Evolutionary conservation across 1,140 invertebrate species (phyloP).

Genomic region (Musca domestica): DNA sequence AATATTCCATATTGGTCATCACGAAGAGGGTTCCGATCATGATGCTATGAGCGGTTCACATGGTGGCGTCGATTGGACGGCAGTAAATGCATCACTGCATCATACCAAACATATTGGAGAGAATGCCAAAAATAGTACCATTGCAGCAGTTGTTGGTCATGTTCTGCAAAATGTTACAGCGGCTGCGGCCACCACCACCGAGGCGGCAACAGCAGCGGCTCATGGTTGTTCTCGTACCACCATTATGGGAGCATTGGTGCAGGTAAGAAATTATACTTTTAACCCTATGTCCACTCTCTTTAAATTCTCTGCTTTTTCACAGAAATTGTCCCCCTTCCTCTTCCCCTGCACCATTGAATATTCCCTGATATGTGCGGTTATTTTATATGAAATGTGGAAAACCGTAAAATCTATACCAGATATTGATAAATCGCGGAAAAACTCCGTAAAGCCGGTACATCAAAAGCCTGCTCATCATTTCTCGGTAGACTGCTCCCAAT

Average conservation of each 20-base stretch:
- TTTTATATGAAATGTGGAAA: constrained; percentile 82
- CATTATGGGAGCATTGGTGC: constrained; percentile 69
- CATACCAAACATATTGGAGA: constrained; percentile 8
- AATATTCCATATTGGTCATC: constrained; percentile 60
- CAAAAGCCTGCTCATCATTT: constrained; percentile 67
- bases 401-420: constrained; percentile 57
- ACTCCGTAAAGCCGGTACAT: constrained; percentile 50
- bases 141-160: not conserved
- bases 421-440: constrained; percentile 44
- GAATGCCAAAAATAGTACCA: not conserved
- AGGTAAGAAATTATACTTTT: constrained; percentile 55
- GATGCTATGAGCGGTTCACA: constrained; percentile 16
- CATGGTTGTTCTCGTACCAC: constrained; percentile 57
- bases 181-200: constrained; percentile 11
- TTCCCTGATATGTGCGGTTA: constrained; percentile 78
- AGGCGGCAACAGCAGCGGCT: constrained; percentile 19
- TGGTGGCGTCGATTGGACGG: constrained; percentile 35
- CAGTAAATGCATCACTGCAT: constrained; percentile 34
- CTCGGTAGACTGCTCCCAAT: constrained; percentile 85
- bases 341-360: constrained; percentile 91
- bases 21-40: constrained; percentile 34
- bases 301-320: not conserved
- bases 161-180: constrained; percentile 34
- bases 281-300: no score
- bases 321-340: constrained; percentile 73